phyloP scores from a whole-genome alignment of 2,113 vertebrate genomes.

The Myrmecophaga tridactyla region DNA sequence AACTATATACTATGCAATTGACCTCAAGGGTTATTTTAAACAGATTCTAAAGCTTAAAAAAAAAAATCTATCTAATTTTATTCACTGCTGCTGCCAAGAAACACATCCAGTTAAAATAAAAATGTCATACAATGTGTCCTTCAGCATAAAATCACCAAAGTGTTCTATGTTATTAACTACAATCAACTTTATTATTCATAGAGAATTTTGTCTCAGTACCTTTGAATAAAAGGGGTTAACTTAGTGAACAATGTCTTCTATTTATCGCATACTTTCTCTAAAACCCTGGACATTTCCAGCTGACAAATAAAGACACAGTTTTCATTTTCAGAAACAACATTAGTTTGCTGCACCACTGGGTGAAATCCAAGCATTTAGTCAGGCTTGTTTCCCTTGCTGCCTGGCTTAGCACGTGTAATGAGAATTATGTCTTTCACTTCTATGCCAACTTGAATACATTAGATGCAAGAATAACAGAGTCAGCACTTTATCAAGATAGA shows the following conservation, averaged over 20 bases:
- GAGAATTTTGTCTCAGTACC: slow-evolving; percentile 44
- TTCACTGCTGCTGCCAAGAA: slow-evolving; percentile 72
- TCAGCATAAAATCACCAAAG: slow-evolving; percentile 65
- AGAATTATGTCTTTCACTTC: slow-evolving; percentile 79
- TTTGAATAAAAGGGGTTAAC: slow-evolving; percentile 61
- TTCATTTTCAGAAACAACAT: slow-evolving; percentile 81
- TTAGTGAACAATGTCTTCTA: slow-evolving; percentile 51
- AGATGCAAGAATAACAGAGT: slow-evolving; percentile 77
- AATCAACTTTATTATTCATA: slow-evolving; percentile 49
- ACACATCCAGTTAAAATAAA: slow-evolving; percentile 64
- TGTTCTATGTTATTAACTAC: slow-evolving; percentile 53
- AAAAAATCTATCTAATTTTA: slow-evolving; percentile 47
- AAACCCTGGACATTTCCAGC: slow-evolving; percentile 66
- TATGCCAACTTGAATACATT: slow-evolving; percentile 80
- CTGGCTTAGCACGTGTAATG: slow-evolving; percentile 81
- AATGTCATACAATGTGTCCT: slow-evolving; percentile 53
- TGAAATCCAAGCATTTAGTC: slow-evolving; percentile 82
- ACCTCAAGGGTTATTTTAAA: slow-evolving; percentile 72
- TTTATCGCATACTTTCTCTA: slow-evolving; percentile 55
- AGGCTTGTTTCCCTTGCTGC: slow-evolving; percentile 78
- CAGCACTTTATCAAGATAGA: slow-evolving; percentile 81
- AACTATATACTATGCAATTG: slow-evolving; percentile 47
- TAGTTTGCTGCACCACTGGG: slow-evolving; percentile 81
- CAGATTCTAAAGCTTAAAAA: slow-evolving; percentile 39
- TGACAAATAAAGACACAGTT: slow-evolving; percentile 69